A percentile compares a stretch with the other conserved stretches of the same genome.
phyloP scores from a whole-genome alignment of 2,113 vertebrate genomes.

The Empidonax traillii region DNA sequence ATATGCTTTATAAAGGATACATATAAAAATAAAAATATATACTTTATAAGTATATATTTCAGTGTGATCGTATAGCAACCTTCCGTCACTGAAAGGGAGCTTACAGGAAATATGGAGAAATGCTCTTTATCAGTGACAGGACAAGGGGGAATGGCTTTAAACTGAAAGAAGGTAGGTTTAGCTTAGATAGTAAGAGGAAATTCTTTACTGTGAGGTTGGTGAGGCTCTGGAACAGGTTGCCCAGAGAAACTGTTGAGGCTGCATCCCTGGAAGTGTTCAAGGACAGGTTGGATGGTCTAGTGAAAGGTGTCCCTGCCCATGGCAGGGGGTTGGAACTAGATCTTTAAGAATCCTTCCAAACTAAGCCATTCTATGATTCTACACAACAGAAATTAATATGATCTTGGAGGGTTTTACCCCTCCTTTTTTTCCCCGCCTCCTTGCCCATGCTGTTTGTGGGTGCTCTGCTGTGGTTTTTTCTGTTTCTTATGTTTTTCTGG shows the following conservation, averaged over 20 bases:
- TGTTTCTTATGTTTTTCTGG: background rate
- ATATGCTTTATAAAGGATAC: background rate
- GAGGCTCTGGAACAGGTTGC: background rate
- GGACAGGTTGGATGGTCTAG: background rate
- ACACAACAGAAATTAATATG: background rate
- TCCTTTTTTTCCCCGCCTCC: background rate
- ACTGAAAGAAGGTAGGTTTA: background rate
- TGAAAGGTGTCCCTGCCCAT: background rate
- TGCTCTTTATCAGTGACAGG: background rate
- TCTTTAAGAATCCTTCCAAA: background rate
- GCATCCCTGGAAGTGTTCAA: background rate
- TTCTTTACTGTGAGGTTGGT: background rate
- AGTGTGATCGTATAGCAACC: no score
- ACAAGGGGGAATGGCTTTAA: background rate
- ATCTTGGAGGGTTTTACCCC: background rate
- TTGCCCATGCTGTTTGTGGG: background rate
- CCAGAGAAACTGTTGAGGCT: rapidly evolving
- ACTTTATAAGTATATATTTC: background rate
- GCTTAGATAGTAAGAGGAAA: rapidly evolving
- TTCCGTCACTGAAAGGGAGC: background rate
- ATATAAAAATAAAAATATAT: background rate
- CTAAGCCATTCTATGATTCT: background rate
- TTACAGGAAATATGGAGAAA: background rate
- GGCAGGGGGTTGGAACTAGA: background rate
- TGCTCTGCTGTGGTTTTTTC: background rate